Evolutionary conservation across 1,140 invertebrate species (phyloP).

Genomic region (Apis cerana): DNA sequence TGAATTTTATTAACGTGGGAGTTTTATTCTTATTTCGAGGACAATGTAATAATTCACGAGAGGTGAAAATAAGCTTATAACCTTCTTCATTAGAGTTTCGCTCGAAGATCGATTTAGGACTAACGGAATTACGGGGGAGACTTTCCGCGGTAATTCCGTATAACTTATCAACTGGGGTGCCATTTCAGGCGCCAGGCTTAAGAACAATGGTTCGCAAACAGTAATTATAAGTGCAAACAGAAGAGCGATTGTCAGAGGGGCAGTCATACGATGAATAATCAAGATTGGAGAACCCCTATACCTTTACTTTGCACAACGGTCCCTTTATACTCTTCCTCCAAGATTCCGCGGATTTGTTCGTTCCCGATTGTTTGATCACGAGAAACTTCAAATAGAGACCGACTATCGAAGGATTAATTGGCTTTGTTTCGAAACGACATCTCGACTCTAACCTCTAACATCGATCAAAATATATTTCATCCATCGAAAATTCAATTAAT

Average conservation of each 20-base stretch:
- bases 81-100: slow-evolving; percentile 44
- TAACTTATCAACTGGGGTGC: slow-evolving; percentile 52
- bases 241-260: slow-evolving; percentile 36
- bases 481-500: background rate
- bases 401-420: background rate
- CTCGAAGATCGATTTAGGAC: slow-evolving; percentile 4
- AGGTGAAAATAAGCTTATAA: slow-evolving; percentile 19
- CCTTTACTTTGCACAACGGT: slow-evolving; percentile 1
- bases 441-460: background rate
- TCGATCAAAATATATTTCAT: background rate
- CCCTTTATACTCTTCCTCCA: background rate
- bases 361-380: background rate
- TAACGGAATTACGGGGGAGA: background rate
- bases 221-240: slow-evolving; percentile 47
- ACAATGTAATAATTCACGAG: slow-evolving; percentile 23
- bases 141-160: slow-evolving; percentile 13
- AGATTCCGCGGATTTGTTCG: background rate
- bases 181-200: slow-evolving; percentile 26
- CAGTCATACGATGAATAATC: slow-evolving; percentile 37
- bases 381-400: background rate
- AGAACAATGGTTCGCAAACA: slow-evolving; percentile 49
- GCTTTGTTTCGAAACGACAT: background rate
- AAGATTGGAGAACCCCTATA: slow-evolving; percentile 15
- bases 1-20: background rate
- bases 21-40: background rate